Evolutionary conservation across 2,888 invertebrate species (phyloP), one percentile per base, ranked within the genome.

Genomic region (Cantharis rustica): DNA sequence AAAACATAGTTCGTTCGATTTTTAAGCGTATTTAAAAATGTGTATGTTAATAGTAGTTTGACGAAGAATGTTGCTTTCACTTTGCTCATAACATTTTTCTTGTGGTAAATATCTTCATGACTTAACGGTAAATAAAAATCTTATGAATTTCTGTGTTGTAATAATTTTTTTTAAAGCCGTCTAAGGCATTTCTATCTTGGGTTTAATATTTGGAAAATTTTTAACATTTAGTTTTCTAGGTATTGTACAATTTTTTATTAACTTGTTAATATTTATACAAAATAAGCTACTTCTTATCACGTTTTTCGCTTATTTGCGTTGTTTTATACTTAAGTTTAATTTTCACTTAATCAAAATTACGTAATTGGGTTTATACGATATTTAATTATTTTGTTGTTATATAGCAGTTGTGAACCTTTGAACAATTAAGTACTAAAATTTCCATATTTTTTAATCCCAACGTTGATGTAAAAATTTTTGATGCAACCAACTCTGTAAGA

Each of bases 111-210:
- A 61, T 61, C 16, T 61, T 17, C 23, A 71, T 71, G 71, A 16
- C 62, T 61, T 71, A 71, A 71, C 71, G 71, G 71, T 71, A 71
- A 71, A 71, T 71, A 71, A 62, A 71, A 69, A 47, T 47, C 47
- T 47, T 47, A 47, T 47, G n/a, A 5, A n/a, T 20, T 66, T 66
- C n/a, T 66, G 64, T 66, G 64, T 66, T 20, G 23, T 17, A 66
- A 66, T 66, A 17, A 23, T 20, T 66, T n/a, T 7, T 20, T 66
- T 66, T 13, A 13, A 31, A 11, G 13, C 13, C 11, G 31, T 31
- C 31, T 3, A 20, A 23, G n/a, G 3, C 64, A 20, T 23, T 5
- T 20, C 23, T n/a, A 15, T n/a, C n/a, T 3, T 23, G 23, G 13
- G 7, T 66, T 66, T n/a, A n/a, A 47, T n/a, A n/a, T 47, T 47